Conservation (phyloP, 2,888 invertebrate species). For the Ernsta delagoae region DNA sequence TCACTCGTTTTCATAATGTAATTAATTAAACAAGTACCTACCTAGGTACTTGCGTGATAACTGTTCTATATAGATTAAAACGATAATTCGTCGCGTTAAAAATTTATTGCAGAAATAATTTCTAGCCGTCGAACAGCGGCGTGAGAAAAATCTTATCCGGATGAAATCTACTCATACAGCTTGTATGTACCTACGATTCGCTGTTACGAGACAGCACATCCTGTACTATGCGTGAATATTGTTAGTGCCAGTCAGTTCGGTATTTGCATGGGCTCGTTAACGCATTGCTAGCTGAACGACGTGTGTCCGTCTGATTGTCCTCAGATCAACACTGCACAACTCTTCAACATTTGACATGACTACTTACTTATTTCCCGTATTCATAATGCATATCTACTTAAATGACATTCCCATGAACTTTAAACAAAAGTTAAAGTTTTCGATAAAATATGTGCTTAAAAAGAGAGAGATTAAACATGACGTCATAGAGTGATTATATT, state of each 20-base stretch:
- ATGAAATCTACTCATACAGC: slow-evolving; percentile 15
- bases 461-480: too few species aligned
- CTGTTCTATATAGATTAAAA: slow-evolving; percentile 24
- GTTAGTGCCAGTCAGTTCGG: slow-evolving; percentile 60
- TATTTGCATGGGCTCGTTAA: slow-evolving; percentile 84
- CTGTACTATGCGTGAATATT: slow-evolving; percentile 55
- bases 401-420: too few species aligned
- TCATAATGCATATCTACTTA: too few species aligned
- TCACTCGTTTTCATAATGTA: slow-evolving; percentile 2
- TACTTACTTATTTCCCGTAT: slow-evolving; percentile 40
- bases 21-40: slow-evolving; percentile 14
- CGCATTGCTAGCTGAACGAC: slow-evolving; percentile 76
- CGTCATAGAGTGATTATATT: too few species aligned
- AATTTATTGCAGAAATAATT: slow-evolving; percentile 30
- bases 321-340: slow-evolving; percentile 38
- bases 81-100: slow-evolving; percentile 29
- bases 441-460: too few species aligned
- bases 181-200: slow-evolving; percentile 44
- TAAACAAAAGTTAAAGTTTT: too few species aligned
- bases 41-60: slow-evolving; percentile 13
- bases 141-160: slow-evolving; percentile 30
- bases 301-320: slow-evolving; percentile 72
- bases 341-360: slow-evolving; percentile 41
- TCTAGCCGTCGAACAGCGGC: slow-evolving; percentile 11
- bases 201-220: slow-evolving; percentile 48